Conservation (phyloP, 2,113 vertebrate species). For the Gnathonemus echidnorhynchus region DNA sequence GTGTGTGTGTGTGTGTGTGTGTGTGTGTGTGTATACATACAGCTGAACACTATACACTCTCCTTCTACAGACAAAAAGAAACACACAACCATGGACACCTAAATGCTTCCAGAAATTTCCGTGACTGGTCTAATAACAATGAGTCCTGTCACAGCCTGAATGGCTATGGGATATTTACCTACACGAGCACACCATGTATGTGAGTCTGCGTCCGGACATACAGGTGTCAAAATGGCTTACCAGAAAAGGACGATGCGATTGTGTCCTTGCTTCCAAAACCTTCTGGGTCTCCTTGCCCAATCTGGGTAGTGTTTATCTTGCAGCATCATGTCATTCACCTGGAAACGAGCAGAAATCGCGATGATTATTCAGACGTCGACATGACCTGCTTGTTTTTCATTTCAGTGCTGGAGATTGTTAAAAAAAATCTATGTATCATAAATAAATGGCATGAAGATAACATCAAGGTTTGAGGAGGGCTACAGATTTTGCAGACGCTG, state of each 20-base stretch:
- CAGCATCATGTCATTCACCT: conserved; percentile 99
- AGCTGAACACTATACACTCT: not conserved
- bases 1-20: not conserved
- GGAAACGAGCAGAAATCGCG: not conserved
- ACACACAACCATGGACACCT: not conserved
- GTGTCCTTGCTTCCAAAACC: conserved; percentile 91
- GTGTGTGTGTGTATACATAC: not conserved
- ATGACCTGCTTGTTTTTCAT: not conserved
- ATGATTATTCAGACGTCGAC: not conserved
- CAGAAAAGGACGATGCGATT: conserved; percentile 92
- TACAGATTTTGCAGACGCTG: not conserved
- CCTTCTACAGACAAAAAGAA: not conserved
- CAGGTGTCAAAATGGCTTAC: conserved; percentile 49
- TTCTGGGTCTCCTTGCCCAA: conserved; percentile 85
- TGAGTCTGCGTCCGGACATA: not conserved
- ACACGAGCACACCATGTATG: not conserved
- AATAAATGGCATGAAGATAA: not conserved
- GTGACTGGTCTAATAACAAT: not conserved
- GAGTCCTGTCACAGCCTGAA: not conserved
- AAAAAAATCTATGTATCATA: not conserved
- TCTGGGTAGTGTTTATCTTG: conserved; percentile 89
- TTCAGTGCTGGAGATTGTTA: not conserved
- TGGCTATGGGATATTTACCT: not conserved
- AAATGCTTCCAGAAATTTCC: not conserved
- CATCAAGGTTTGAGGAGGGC: not conserved